Conservation (phyloP, 2,888 invertebrate species). For the Hirtodrosophila cameraria region DNA sequence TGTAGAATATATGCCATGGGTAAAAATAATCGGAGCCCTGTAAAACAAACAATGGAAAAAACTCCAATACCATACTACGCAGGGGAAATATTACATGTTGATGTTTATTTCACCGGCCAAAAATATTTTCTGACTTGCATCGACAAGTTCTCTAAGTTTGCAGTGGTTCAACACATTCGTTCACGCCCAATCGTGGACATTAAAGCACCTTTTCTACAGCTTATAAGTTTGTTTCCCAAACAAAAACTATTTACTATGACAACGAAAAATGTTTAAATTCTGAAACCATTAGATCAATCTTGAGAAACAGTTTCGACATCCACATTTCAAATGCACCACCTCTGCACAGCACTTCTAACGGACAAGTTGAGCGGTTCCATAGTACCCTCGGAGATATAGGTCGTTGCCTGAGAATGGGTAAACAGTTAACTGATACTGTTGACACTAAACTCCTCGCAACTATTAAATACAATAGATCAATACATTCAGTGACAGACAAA, state of each 20-base stretch:
- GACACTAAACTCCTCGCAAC: not conserved
- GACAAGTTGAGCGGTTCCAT: conserved; percentile 8
- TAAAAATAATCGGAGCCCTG: conserved; percentile 5
- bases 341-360: conserved; percentile 1
- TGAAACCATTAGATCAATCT: not conserved
- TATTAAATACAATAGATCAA: conserved; percentile 7
- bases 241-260: not conserved
- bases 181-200: conserved; percentile 4
- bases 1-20: not conserved
- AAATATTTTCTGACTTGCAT: conserved; percentile 11
- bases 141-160: no score
- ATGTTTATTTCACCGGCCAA: not conserved
- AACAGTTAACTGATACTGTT: no score
- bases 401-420: not conserved
- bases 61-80: not conserved
- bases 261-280: conserved; percentile 12
- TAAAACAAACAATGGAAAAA: no score
- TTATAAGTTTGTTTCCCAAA: conserved; percentile 1
- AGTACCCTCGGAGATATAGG: not conserved
- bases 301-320: not conserved
- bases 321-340: not conserved
- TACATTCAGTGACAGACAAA: not conserved
- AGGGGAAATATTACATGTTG: not conserved
- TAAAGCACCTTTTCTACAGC: conserved; percentile 2
- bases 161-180: not conserved